Conservation (phyloP, 2,113 vertebrate species). For the Rhagologus leucostigma region DNA sequence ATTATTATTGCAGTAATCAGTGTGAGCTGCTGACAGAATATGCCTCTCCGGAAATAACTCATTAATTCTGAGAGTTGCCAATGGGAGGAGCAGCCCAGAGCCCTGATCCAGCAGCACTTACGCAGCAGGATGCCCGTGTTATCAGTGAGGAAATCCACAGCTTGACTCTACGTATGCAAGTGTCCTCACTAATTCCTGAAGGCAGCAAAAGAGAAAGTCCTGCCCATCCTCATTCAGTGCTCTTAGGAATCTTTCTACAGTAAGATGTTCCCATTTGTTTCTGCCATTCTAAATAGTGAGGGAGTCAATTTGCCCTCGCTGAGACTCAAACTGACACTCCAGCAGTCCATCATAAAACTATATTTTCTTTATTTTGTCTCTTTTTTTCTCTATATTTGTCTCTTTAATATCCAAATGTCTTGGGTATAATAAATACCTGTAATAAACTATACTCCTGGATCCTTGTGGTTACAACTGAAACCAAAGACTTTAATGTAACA, state of each 20-base stretch:
- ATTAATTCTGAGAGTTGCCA: conserved; percentile 16
- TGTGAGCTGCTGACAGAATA: neutral
- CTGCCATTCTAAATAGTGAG: neutral
- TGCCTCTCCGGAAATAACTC: neutral
- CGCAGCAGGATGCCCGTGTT: conserved; percentile 64
- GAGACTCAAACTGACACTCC: neutral
- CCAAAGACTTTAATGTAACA: neutral
- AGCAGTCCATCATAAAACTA: neutral
- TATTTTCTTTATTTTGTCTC: neutral
- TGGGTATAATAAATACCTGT: neutral
- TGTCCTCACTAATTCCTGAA: conserved; percentile 47
- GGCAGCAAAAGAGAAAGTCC: conserved; percentile 43
- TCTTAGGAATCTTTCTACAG: neutral
- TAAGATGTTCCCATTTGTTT: neutral
- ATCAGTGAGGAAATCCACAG: conserved; percentile 63
- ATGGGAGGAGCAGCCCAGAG: conserved; percentile 9
- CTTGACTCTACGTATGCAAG: neutral
- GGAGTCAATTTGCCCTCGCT: neutral
- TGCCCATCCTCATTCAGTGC: neutral
- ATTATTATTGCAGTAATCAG: neutral
- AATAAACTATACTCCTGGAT: neutral
- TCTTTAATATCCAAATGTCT: neutral
- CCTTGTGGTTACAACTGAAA: neutral
- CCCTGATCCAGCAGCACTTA: conserved; percentile 11
- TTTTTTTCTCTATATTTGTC: neutral